Conservation (phyloP, 2,797 vertebrate species). For the Antrozous pallidus region DNA sequence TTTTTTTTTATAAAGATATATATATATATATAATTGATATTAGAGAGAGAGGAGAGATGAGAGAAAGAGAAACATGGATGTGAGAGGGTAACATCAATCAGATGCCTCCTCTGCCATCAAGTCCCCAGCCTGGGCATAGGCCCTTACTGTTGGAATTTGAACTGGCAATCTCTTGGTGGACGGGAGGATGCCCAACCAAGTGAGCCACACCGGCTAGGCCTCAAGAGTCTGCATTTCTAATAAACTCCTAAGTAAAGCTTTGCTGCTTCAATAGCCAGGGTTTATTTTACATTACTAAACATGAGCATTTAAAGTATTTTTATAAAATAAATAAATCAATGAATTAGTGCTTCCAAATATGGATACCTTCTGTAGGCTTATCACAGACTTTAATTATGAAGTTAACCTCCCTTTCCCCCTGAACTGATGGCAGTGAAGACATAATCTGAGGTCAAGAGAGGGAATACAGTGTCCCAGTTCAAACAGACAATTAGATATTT, state of each 20-base stretch:
- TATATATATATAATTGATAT: background rate
- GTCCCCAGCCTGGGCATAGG: no score
- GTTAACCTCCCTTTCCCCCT: conserved; percentile 3
- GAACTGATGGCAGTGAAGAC: background rate
- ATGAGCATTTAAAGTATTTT: background rate
- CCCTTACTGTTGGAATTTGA: background rate
- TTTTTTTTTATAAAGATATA: no score
- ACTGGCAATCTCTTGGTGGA: background rate
- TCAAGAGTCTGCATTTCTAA: background rate
- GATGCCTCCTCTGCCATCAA: background rate
- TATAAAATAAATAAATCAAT: background rate
- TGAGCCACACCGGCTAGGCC: background rate
- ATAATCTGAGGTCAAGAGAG: background rate
- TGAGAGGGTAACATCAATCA: background rate
- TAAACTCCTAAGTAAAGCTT: background rate
- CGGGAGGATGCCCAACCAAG: background rate
- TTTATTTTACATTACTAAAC: background rate
- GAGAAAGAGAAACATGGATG: background rate
- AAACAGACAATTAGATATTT: conserved; percentile 4
- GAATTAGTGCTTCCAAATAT: background rate
- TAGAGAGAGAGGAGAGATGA: background rate
- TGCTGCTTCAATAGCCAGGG: background rate
- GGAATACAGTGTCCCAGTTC: background rate
- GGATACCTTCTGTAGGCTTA: background rate
- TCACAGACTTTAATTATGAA: conserved; percentile 22